Conservation (phyloP, 2,888 invertebrate genomes). For the Athalia circularis region DNA sequence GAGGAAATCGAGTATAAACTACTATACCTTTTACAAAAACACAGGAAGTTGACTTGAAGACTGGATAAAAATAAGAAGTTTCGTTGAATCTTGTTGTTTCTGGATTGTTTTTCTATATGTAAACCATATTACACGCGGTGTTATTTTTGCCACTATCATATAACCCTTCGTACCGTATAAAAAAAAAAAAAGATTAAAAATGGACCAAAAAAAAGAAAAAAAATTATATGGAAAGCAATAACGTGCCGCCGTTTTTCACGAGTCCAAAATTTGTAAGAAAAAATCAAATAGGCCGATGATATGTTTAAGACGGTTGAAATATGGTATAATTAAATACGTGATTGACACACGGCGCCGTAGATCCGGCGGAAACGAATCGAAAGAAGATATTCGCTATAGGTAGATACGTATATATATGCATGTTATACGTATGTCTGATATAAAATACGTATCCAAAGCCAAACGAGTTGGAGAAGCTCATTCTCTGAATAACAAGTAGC, state of each 20-base stretch:
- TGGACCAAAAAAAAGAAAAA: too few species aligned
- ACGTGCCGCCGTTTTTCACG: too few species aligned
- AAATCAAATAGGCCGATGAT: too few species aligned
- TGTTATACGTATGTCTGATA: neutral
- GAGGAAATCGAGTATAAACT: slow-evolving; percentile 26
- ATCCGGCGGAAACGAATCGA: slow-evolving; percentile 17
- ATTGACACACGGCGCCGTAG: slow-evolving; percentile 28
- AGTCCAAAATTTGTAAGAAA: too few species aligned
- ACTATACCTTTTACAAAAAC: slow-evolving; percentile 16
- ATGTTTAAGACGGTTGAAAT: too few species aligned
- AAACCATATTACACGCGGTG: neutral
- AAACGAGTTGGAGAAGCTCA: neutral
- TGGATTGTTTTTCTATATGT: neutral
- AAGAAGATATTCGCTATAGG: neutral
- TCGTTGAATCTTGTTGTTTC: neutral
- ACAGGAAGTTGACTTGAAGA: slow-evolving; percentile 31
- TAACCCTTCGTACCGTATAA: too few species aligned
- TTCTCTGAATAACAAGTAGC: slow-evolving; percentile 3
- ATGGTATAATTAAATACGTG: too few species aligned
- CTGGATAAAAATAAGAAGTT: slow-evolving; percentile 11
- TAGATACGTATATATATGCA: neutral
- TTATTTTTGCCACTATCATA: too few species aligned
- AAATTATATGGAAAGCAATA: too few species aligned
- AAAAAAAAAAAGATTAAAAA: too few species aligned
- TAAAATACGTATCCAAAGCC: too few species aligned